Evolutionary conservation across 2,797 vertebrate species (phyloP), one percentile per base, ranked within the genome.

Genomic region (Hozukius guyotensis): DNA sequence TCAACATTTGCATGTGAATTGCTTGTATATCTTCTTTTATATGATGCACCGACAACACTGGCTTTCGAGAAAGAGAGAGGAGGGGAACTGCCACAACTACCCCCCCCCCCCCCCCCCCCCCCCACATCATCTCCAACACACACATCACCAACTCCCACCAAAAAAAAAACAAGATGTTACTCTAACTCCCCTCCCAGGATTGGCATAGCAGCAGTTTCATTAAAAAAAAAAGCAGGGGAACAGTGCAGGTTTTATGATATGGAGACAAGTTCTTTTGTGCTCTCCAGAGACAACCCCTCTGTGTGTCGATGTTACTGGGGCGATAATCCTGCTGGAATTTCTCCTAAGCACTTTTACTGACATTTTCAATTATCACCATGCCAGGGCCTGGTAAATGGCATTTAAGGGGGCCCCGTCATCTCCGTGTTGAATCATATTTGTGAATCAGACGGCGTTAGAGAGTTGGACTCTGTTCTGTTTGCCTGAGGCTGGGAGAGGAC

Each of bases 11-110:
- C 96, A 96, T 96, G 95, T 96, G 96, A 96, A 96, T 96, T 84
- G 94, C 96, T 96, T 96, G 95, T 96, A 96, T 96, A 96, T 96
- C 96, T 96, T 96, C 96, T 95, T 96, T 96, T 96, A 96, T 96
- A 96, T 96, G 96, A 96, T 96, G 94, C 95, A 94, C 94, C 94
- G 95, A 96, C 96, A 96, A 96, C 96, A 95, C 95, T 95, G 94
- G 94, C 95, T 94, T 95, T 94, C 90, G 81, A 93, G 88, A 92
- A 88, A 90, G 91, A 92, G 86, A 89, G 84, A 87, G 87, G 86
- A 85, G 88, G 88, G 85, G 87, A 87, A 82, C 83, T 87, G 86
- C 86, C 83, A 82, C 86, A 77, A 65, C 77, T 79, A 75, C 81
- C 55, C 67, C 83, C 52, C 68, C 84, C 68, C 59, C 49, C 25